Evolutionary conservation across 2,797 vertebrate genomes (phyloP), one percentile per base, ranked within the genome.

Genomic region (Champsocephalus esox): DNA sequence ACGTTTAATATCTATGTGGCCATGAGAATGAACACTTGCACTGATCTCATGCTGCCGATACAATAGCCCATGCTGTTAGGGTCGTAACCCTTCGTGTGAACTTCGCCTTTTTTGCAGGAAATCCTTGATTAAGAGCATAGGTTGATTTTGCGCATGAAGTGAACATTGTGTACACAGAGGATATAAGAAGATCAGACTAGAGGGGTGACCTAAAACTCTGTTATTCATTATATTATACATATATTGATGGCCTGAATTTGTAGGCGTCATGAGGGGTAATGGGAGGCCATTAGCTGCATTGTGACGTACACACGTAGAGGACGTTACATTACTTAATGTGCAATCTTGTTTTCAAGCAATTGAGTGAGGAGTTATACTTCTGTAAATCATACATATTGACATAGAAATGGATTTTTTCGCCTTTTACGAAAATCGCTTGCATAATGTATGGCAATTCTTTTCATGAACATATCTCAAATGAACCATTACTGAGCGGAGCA

Each of bases 101-200:
- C 70, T n/a, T 62, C 64, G 58, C 70, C 49, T 46, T 71, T 24
- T 60, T 49, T n/a, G 12, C 21, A 0, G 1, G 60, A 84, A 88
- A 86, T 82, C 81, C 82, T 80, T 48, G 69, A 56, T 57, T 90
- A 79, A 77, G 79, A 79, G 28, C 69, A 63, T 2, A 71, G 85
- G 89, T 84, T 78, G 73, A 83, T 81, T 81, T 14, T 54, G 59
- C 11, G 41, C 75, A 73, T 77, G 79, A 91, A 90, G 69, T 88
- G 83, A 85, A 80, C 81, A 70, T 48, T 74, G 57, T 34, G 73
- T 68, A 14, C 59, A 75, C 45, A 67, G 44, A 80, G 50, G 67
- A 84, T 64, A 57, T 19, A 72, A 34, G 80, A 74, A 75, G 80
- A 87, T 89, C 75, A 82, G 83, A 91, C 89, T 84, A 89, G 69